Evolutionary conservation across 2,113 vertebrate species (phyloP).

Genomic region (Hemichromis elongatus): DNA sequence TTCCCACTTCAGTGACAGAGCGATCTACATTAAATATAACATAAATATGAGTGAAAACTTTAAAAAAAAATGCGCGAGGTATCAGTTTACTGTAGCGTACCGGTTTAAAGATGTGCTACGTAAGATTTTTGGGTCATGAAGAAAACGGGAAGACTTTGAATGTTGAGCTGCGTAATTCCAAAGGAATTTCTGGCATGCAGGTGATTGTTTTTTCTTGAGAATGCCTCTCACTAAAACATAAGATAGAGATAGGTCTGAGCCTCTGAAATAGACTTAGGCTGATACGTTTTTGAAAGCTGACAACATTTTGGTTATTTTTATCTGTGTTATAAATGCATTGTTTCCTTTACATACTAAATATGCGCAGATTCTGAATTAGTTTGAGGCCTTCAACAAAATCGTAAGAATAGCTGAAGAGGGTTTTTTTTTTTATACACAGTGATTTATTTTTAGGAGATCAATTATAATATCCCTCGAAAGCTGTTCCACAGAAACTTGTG

Average conservation of each 20-base stretch:
- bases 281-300: neutral
- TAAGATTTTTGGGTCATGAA: neutral
- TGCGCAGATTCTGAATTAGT: neutral
- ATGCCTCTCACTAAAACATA: neutral
- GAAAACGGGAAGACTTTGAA: neutral
- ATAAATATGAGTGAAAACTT: neutral
- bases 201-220: neutral
- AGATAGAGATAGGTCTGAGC: neutral
- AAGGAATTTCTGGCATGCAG: constrained; percentile 26
- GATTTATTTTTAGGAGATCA: neutral
- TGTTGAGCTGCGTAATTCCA: neutral
- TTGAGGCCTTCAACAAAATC: neutral
- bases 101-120: neutral
- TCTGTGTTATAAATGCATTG: neutral
- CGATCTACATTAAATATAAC: neutral
- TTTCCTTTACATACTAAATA: neutral
- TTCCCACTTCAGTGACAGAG: neutral
- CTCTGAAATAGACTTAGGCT: neutral
- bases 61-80: too few species aligned
- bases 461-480: neutral
- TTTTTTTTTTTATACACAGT: neutral
- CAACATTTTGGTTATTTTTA: neutral
- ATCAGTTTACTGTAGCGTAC: neutral
- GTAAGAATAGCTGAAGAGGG: neutral
- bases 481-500: neutral